These are phyloP conservation scores for Ephydatia muelleri DNA, from an alignment of 37 sponge, comb jelly and placozoan species.

Conservation along the genomic window DNA sequence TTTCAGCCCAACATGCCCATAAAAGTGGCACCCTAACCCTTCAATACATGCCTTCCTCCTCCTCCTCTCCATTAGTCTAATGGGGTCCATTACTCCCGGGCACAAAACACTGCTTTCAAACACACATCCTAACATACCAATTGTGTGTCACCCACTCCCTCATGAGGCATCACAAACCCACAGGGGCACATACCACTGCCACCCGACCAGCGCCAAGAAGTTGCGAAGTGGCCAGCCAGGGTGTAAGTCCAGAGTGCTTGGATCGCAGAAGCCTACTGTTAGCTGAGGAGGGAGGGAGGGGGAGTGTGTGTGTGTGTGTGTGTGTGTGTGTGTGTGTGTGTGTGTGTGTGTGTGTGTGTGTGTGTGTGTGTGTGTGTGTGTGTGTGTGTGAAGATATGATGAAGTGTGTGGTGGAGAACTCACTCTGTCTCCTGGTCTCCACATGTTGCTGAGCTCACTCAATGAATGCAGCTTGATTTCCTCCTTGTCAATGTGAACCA, in stretches of 20 bases:
- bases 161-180: too few relatives aligned
- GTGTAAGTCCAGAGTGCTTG: conserved; percentile 77
- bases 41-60: too few relatives aligned
- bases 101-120: not conserved
- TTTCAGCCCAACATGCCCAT: too few relatives aligned
- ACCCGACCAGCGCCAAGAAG: conserved; percentile 61
- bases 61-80: too few relatives aligned
- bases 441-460: conserved; percentile 7
- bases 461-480: conserved; percentile 7
- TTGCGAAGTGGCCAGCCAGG: conserved; percentile 99
- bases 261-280: conserved; percentile 79
- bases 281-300: conserved; percentile 31
- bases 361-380: too few relatives aligned
- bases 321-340: too few relatives aligned
- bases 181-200: conserved; percentile 53
- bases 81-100: too few relatives aligned
- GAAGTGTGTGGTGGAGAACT: too few relatives aligned
- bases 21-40: too few relatives aligned
- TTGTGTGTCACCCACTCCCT: not conserved
- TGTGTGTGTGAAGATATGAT: too few relatives aligned
- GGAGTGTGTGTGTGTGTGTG: too few relatives aligned
- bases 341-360: too few relatives aligned
- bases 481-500: conserved; percentile 22
- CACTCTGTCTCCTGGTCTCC: not conserved
- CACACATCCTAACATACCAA: not conserved